phyloP scores from a whole-genome alignment of 2,888 invertebrate genomes.

The Poecilus cupreus region DNA sequence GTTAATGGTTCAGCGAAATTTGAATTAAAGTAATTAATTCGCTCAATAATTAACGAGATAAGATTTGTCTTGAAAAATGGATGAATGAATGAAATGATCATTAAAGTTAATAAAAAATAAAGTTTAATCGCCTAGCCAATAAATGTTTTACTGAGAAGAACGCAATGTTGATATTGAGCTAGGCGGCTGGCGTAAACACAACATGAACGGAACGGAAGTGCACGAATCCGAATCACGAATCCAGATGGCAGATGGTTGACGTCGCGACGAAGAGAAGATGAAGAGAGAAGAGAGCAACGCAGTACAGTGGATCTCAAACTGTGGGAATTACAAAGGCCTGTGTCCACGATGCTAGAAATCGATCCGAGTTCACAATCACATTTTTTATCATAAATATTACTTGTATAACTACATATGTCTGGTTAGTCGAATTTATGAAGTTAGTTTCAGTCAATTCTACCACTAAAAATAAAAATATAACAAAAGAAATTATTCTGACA shows the following conservation, averaged over 20 bases:
- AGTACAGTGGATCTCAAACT: not conserved
- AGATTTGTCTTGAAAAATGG: conserved; percentile 9
- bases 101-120: not conserved
- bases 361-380: too few species aligned
- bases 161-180: not conserved
- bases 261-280: conserved; percentile 20
- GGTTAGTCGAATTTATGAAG: too few species aligned
- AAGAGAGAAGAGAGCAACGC: not conserved
- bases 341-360: too few species aligned
- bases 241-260: conserved; percentile 29
- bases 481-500: too few species aligned
- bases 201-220: conserved; percentile 34
- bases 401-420: too few species aligned
- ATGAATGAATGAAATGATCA: conserved; percentile 14
- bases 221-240: not conserved
- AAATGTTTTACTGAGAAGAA: not conserved
- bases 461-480: too few species aligned
- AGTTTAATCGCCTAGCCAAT: too few species aligned
- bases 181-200: conserved; percentile 18
- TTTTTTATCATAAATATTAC: too few species aligned
- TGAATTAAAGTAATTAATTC: not conserved
- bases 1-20: not conserved
- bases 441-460: too few species aligned
- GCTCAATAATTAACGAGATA: conserved; percentile 8
- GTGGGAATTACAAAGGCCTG: too few species aligned